Evolutionary conservation across 2,888 invertebrate species (phyloP), one percentile per base, ranked within the genome.

Genomic region (Macaria liturata): DNA sequence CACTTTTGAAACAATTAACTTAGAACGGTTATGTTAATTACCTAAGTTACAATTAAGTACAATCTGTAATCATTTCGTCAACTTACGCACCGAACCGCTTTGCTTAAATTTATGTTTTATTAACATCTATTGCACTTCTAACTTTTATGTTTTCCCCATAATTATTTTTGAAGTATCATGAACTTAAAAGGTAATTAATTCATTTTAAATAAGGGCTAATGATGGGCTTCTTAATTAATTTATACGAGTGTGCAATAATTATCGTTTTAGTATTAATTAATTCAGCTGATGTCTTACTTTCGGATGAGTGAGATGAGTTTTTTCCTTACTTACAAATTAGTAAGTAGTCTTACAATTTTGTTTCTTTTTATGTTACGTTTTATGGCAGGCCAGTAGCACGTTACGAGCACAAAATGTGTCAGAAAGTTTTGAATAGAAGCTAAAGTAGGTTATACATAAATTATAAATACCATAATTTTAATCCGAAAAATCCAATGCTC

Each of bases 51-150:
- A 51, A 54, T 51, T 51, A 52, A 49, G 51, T 51, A 55, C 54
- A 59, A 51, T 59, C 54, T 55, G 54, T 42, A 55, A 55, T 45
- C 32, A 8, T 59, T 59, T 55, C 59, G 52, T 55, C 59, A 55
- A 20, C 48, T 48, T 52, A 59, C 55, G 59, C 54, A 55, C 51
- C n/a, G 34, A 51, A 48, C 48, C 59, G 40, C 9, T 48, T 48
- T 37, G 34, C 6, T 48, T 55, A 47, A 49, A 46, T 45, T 53
- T 49, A 31, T 53, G 58, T 53, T 20, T 44, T 48, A n/a, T 57
- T 53, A 54, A 39, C 52, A 53, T 32, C 32, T 40, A 57, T 45
- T 57, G 48, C 43, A 51, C 51, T 46, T 58, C 45, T 46, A 49
- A 3, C 32, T 34, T n/a, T 45, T 52, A 30, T 30, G 46, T 42